A percentile compares a stretch with the other conserved stretches of the same genome.
Evolutionary conservation across 1,140 invertebrate genomes (phyloP).

Genomic region (Trissolcus basalis): DNA sequence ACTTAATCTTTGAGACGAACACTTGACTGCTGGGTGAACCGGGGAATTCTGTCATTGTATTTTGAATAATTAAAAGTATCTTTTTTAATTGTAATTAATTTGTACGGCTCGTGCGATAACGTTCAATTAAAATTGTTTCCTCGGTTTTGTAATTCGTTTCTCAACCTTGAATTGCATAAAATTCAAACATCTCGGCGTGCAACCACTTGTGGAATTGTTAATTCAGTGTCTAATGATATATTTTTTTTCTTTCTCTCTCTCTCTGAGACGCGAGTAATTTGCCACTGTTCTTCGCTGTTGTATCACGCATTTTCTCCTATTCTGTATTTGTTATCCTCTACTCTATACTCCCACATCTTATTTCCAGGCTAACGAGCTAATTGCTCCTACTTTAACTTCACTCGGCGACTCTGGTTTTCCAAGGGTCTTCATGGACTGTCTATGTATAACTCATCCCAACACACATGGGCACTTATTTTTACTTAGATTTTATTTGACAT

Average conservation of each 20-base stretch:
- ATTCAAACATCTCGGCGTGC: neutral
- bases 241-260: neutral
- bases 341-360: constrained; percentile 32
- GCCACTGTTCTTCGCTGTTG: constrained; percentile 5
- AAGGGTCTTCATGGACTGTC: constrained; percentile 19
- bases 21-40: no score
- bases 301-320: constrained; percentile 24
- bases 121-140: no score
- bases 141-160: neutral
- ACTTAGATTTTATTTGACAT: neutral
- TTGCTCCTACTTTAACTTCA: constrained; percentile 40
- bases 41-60: no score
- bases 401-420: constrained; percentile 30
- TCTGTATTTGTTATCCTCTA: constrained; percentile 27
- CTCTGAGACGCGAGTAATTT: constrained; percentile 1
- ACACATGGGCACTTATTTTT: constrained; percentile 2
- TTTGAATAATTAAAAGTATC: no score
- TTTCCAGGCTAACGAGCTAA: constrained; percentile 42
- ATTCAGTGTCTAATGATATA: constrained; percentile 1
- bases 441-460: constrained; percentile 6
- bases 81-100: no score
- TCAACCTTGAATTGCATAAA: constrained; percentile 5
- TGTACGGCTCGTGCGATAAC: no score
- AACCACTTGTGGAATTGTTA: constrained; percentile 1
- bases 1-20: no score